phyloP scores from a whole-genome alignment of 2,113 vertebrate genomes.

The Malurus alboscapulatus region DNA sequence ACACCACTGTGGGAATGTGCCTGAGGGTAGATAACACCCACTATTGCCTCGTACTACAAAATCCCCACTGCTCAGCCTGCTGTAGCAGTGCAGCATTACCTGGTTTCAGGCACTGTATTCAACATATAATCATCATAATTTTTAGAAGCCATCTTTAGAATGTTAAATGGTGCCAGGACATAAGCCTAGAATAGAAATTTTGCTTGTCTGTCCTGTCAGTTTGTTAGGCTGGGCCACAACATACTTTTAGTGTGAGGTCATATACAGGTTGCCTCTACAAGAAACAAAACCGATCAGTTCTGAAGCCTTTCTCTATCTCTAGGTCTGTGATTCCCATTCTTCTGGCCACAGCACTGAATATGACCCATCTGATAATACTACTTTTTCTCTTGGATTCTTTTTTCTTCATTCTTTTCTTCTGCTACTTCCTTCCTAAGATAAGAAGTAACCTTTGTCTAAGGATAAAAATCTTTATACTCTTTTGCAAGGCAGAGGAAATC shows the following conservation, averaged over 20 bases:
- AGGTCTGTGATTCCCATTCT: background rate
- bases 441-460: constrained; percentile 7
- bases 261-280: background rate
- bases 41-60: background rate
- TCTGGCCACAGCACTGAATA: background rate
- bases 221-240: background rate
- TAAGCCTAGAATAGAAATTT: background rate
- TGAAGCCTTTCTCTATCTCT: background rate
- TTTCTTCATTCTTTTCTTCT: background rate
- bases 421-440: background rate
- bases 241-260: background rate
- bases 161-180: background rate
- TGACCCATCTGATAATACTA: background rate
- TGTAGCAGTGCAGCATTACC: background rate
- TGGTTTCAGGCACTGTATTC: background rate
- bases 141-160: background rate
- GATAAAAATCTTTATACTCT: background rate
- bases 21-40: background rate
- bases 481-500: constrained; percentile 27
- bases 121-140: background rate
- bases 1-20: background rate
- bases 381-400: background rate
- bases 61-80: background rate
- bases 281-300: background rate
- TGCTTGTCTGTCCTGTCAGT: background rate